These are phyloP conservation scores for Distichodus sexfasciatus DNA, from an alignment of 2,797 vertebrate genomes.

Conservation along the genomic window DNA sequence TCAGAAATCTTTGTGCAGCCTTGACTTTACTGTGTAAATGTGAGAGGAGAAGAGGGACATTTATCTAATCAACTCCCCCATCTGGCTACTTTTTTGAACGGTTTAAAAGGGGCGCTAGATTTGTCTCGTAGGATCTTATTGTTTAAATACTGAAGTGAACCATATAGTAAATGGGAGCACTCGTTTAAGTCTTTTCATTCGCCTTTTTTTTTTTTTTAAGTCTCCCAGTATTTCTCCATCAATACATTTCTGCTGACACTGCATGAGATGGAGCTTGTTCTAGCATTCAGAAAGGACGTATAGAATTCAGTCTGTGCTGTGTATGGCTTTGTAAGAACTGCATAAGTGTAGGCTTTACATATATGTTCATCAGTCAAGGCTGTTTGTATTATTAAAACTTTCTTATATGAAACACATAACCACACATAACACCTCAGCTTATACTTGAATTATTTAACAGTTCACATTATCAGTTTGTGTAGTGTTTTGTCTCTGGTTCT, in stretches of 20 bases:
- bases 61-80: not conserved
- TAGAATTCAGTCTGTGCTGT: not conserved
- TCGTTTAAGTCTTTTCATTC: too few species aligned
- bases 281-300: not conserved
- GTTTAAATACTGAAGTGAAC: too few species aligned
- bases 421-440: slow-evolving; percentile 63
- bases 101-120: not conserved
- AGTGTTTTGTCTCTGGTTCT: slow-evolving; percentile 55
- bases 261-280: not conserved
- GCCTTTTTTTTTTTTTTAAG: too few species aligned
- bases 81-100: not conserved
- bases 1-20: not conserved
- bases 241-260: not conserved
- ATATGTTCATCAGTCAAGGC: slow-evolving; percentile 7
- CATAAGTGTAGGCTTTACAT: slow-evolving; percentile 25
- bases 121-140: too few species aligned
- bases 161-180: too few species aligned
- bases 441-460: slow-evolving; percentile 73
- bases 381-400: slow-evolving; percentile 36
- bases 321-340: slow-evolving; percentile 18
- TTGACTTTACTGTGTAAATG: not conserved
- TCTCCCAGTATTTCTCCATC: not conserved
- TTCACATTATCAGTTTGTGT: slow-evolving; percentile 57
- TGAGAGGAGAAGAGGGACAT: not conserved
- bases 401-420: slow-evolving; percentile 57